Percentiles rank a stretch among this genome's conserved stretches.
phyloP scores from a whole-genome alignment of 2,797 vertebrate genomes.

The Takifugu rubripes region DNA sequence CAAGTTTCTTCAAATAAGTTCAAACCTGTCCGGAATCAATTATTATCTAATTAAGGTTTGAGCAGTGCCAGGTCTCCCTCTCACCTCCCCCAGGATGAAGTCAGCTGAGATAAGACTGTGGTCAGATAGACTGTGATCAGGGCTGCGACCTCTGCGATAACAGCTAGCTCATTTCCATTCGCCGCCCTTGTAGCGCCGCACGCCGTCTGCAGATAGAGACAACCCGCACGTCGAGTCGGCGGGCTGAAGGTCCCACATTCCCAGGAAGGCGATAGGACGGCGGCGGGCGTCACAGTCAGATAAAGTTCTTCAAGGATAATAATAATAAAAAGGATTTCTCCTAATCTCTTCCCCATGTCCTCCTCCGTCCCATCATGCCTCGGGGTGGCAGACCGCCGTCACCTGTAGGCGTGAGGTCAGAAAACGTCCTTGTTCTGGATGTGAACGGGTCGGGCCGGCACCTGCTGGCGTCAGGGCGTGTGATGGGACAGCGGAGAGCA shows the following conservation, averaged over 20 bases:
- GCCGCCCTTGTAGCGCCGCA: conserved; percentile 43
- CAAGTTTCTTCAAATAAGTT: too few species aligned
- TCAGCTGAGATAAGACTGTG: conserved; percentile 30
- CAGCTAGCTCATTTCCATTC: conserved; percentile 51
- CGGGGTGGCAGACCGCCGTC: conserved; percentile 43
- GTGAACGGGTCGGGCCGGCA: conserved; percentile 18
- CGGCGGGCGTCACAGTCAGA: conserved; percentile 41
- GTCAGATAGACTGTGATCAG: conserved; percentile 51
- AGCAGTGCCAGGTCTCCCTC: too few species aligned
- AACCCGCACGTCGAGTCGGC: conserved; percentile 25
- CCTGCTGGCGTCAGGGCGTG: conserved; percentile 13
- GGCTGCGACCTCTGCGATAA: conserved; percentile 48
- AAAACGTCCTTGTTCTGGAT: conserved; percentile 39
- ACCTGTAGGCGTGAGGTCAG: conserved; percentile 45
- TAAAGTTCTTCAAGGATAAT: conserved; percentile 58
- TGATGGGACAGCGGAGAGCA: background rate
- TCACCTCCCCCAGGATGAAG: too few species aligned
- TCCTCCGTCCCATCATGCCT: conserved; percentile 44
- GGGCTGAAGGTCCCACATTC: conserved; percentile 43
- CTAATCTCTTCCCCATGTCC: conserved; percentile 54
- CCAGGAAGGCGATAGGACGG: conserved; percentile 47
- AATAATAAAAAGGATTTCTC: conserved; percentile 33
- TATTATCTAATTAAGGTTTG: too few species aligned
- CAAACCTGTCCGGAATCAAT: too few species aligned
- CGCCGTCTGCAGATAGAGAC: conserved; percentile 38